A percentile compares a stretch with the other conserved stretches of the same genome.
These are phyloP conservation scores for Pocota personata DNA, from an alignment of 2,888 invertebrate species.

Conservation along the genomic window DNA sequence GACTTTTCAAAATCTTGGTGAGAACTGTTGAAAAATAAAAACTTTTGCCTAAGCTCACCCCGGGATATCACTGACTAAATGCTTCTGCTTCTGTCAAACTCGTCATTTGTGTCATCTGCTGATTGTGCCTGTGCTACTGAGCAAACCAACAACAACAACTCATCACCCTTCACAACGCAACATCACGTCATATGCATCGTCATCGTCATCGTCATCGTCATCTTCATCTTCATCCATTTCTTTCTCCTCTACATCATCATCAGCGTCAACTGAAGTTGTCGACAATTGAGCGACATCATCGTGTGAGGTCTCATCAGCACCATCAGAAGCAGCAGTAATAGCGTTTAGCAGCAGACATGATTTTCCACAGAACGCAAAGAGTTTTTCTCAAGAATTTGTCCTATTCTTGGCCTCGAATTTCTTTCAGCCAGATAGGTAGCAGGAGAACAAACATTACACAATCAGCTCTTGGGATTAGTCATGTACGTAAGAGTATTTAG, in stretches of 20 bases:
- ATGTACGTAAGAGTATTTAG: constrained; percentile 22
- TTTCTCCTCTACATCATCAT: constrained; percentile 24
- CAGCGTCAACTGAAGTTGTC: constrained; percentile 43
- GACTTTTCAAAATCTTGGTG: not conserved
- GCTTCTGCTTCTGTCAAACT: constrained; percentile 41
- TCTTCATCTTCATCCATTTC: constrained; percentile 8
- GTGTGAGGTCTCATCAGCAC: constrained; percentile 68
- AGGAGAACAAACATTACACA: constrained; percentile 15
- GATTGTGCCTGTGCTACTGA: not conserved
- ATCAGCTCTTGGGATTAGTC: constrained; percentile 45
- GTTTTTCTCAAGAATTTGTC: constrained; percentile 66
- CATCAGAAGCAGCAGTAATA: constrained; percentile 21
- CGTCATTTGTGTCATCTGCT: constrained; percentile 8
- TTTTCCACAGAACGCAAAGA: constrained; percentile 60
- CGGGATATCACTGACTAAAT: constrained; percentile 17
- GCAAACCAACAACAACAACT: not conserved
- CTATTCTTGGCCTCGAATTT: constrained; percentile 64
- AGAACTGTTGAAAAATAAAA: not conserved
- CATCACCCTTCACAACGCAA: constrained; percentile 55
- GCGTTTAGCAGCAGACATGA: constrained; percentile 39
- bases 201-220: not conserved
- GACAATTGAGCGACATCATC: constrained; percentile 71
- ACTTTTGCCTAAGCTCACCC: not conserved
- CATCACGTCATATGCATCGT: constrained; percentile 43
- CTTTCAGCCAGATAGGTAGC: constrained; percentile 3